Conservation (phyloP, 2,797 vertebrate genomes). For the Sebastolobus altivelis region DNA sequence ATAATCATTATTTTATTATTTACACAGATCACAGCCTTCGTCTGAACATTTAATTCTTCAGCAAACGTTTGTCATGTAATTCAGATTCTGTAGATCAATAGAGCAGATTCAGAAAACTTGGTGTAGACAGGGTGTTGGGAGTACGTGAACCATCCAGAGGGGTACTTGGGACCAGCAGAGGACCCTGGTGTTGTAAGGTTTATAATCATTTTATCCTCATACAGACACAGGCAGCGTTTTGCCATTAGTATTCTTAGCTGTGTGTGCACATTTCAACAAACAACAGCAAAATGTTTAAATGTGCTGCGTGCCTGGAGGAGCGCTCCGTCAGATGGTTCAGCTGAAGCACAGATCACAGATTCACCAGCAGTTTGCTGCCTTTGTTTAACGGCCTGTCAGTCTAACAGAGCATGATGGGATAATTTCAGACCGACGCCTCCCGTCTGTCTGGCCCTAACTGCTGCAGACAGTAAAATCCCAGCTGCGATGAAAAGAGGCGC, state of each 20-base stretch:
- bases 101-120: too few species aligned
- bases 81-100: too few species aligned
- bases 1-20: too few species aligned
- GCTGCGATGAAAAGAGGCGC: not conserved
- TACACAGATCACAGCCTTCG: too few species aligned
- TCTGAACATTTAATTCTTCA: too few species aligned
- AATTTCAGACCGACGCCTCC: constrained; percentile 30
- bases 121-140: too few species aligned
- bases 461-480: constrained; percentile 2
- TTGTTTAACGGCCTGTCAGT: constrained; percentile 33
- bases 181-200: not conserved
- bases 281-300: not conserved
- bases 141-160: too few species aligned
- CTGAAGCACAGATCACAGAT: not conserved
- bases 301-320: not conserved
- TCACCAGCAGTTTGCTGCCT: constrained; percentile 4
- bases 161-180: not conserved
- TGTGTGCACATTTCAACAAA: not conserved
- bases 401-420: constrained; percentile 34
- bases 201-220: not conserved
- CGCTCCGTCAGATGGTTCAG: not conserved
- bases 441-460: not conserved
- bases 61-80: too few species aligned
- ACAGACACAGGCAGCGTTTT: not conserved
- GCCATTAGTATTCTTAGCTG: not conserved